Percentiles rank a stretch among this genome's conserved stretches.
phyloP scores from a whole-genome alignment of 2,113 vertebrate species.

The Rhabdomys dilectus region DNA sequence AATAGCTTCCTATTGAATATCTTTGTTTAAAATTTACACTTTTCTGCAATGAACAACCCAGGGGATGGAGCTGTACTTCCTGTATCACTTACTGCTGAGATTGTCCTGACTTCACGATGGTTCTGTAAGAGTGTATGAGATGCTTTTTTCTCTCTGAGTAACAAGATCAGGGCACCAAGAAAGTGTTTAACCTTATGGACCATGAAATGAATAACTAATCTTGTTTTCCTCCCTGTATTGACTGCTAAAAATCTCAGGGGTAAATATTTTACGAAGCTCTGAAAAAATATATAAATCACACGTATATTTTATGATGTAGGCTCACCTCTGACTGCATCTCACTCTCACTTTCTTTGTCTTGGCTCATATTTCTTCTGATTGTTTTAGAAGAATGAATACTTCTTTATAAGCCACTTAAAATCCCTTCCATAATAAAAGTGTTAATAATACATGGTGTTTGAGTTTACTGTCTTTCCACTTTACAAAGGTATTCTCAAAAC shows the following conservation, averaged over 20 bases:
- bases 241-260: neutral
- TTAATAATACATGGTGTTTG: slow-evolving; percentile 41
- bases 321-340: neutral
- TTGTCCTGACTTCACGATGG: neutral
- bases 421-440: slow-evolving; percentile 10
- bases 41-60: neutral
- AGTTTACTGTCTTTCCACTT: slow-evolving; percentile 5
- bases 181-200: neutral
- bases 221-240: neutral
- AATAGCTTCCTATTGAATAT: neutral
- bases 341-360: neutral
- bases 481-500: slow-evolving; percentile 14
- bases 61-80: too few species aligned
- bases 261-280: neutral
- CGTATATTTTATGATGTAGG: neutral
- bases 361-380: neutral
- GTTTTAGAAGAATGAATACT: slow-evolving; percentile 4
- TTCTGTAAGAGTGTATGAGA: neutral
- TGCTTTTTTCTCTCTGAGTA: neutral
- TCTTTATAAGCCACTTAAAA: slow-evolving; percentile 40
- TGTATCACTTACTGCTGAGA: neutral
- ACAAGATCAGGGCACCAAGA: neutral
- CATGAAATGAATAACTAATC: slow-evolving; percentile 25
- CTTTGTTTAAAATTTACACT: neutral
- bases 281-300: neutral